Conservation (phyloP, 2,888 invertebrate genomes). For the Sthenelais limicola region DNA sequence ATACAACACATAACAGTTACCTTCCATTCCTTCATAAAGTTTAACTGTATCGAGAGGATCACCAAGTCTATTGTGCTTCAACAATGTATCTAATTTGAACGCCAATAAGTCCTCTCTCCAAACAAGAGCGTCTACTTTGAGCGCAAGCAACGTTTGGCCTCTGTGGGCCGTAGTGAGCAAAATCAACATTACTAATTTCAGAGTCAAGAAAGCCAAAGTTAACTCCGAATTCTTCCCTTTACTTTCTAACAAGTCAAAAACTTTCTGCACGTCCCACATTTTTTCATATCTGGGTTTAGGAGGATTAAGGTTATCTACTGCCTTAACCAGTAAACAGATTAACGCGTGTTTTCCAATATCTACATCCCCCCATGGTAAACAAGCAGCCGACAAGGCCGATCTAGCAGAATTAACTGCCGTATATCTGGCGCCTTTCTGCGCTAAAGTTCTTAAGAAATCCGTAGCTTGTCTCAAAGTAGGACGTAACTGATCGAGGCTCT, state of each 20-base stretch:
- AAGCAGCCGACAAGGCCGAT: background rate
- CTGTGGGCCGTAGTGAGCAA: background rate
- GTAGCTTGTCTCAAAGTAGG: background rate
- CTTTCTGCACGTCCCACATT: background rate
- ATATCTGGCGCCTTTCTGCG: background rate
- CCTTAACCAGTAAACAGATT: background rate
- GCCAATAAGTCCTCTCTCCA: background rate
- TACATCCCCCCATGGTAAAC: background rate
- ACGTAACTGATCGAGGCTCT: background rate
- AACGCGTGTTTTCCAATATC: background rate
- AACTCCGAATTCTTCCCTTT: background rate
- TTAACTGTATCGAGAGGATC: background rate
- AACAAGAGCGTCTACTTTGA: background rate
- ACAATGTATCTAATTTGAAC: background rate
- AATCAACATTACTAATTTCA: background rate
- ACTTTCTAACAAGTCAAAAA: background rate
- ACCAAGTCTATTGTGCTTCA: background rate
- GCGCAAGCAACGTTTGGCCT: background rate
- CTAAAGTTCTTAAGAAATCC: background rate
- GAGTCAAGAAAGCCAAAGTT: background rate
- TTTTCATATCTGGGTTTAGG: background rate
- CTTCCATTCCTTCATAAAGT: too few relatives aligned
- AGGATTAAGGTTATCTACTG: background rate
- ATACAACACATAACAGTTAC: too few relatives aligned
- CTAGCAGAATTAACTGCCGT: background rate